Evolutionary conservation across 2,888 invertebrate genomes (phyloP), one percentile per base, ranked within the genome.

Genomic region (Isoperla grammatica): DNA sequence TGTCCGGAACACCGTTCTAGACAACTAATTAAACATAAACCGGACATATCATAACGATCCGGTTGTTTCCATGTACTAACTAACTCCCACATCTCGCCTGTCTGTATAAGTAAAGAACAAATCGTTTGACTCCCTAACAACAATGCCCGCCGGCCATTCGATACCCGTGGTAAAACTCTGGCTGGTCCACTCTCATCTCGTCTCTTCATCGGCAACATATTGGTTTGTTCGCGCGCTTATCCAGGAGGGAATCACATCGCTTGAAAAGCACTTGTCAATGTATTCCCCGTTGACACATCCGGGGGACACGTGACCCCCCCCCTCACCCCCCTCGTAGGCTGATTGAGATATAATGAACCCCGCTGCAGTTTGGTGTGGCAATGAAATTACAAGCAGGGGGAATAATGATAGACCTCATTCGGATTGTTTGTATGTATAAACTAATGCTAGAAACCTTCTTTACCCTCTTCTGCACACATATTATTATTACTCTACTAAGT

Each of bases 301-400:
- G 3, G 17, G n/a, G n/a, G 20, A 8, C 53, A 53, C 53, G 53
- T 39, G 53, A 37, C 53, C 53, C 39, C 15, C 5, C 5, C 4
- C 29, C 8, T 8, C 53, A 37, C 39, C 15, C 5, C 5, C 4
- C 29, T 29, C 29, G 29, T 29, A 12, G 56, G 19, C 57, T 61
- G 61, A 61, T 61, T 61, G 61, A 50, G 61, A 58, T 55, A 61
- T 61, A 61, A 61, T 61, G 61, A 61, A 61, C 39, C 39, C 15
- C 11, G 15, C 5, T 11, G 19, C n/a, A n/a, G n/a, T n/a, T 45
- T 19, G 15, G 11, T 13, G 42, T n/a, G 45, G 3, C 45, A 17
- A 19, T 8, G 45, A 11, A 40, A 29, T 29, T 29, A 29, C 29
- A 29, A 29, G 8, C 29, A 29, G 29, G 29, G 29, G 29, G 29